Evolutionary conservation across 92 coral and sea anemone species (phyloP), one percentile per base, ranked within the genome.

Genomic region (Siderastrea siderea): DNA sequence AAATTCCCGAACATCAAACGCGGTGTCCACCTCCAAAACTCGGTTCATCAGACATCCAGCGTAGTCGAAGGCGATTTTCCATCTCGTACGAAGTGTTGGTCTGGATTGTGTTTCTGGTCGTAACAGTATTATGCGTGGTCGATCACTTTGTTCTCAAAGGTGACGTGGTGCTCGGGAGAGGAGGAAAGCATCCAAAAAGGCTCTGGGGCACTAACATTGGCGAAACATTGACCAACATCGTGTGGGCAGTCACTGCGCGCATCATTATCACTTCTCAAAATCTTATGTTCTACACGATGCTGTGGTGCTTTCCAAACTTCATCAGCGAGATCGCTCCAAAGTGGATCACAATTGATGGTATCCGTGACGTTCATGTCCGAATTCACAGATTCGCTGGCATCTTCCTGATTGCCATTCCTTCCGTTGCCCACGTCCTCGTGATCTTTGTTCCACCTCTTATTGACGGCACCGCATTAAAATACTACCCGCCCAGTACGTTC

Each of bases 171-270:
- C 82, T 90, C 55, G 82, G 72, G 47, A 80, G 93, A 46, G 80
- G 86, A 52, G 91, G 93, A 19, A 90, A 90, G n/a, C 87, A 52
- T 12, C 93, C 93, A 2, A 50, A 47, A n/a, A 91, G 86, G 26
- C 19, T 90, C 43, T 73, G 93, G 87, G 93, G 93, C 69, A 86
- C 93, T 6, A 74, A 86, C 49, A 66, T 86, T 6, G 93, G 93
- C 7, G 91, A 90, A 66, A 90, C 93, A 4, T 66, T 87, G n/a
- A 86, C 93, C 76, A 90, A 90, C 51, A 57, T 90, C 43, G 91
- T 90, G 67, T 90, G 93, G 93, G 93, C 93, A 13, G 84, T 90
- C 70, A 90, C 93, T 1, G 93, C 93, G 16, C 93, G 93, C 46
- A 50, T 90, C 50, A 67, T 90, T 45, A 90, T 90, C 8, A 86